Evolutionary conservation across 2,113 vertebrate species (phyloP).

Genomic region (Desmodus rotundus): DNA sequence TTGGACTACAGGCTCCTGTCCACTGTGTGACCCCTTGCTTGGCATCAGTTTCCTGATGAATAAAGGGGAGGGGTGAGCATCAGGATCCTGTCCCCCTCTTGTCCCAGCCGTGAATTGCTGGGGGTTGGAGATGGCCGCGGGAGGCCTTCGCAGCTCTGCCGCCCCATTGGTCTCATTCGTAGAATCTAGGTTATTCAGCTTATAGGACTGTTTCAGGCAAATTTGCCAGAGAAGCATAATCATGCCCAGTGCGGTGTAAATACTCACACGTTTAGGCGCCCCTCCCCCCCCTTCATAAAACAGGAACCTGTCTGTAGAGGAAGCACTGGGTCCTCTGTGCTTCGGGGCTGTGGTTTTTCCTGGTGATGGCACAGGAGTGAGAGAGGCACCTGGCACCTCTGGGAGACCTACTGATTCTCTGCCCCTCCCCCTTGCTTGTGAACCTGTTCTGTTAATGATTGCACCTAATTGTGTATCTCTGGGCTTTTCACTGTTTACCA

Average conservation of each 20-base stretch:
- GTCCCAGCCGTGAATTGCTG: not conserved
- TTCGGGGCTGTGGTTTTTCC: not conserved
- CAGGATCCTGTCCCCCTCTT: not conserved
- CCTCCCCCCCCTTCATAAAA: not conserved
- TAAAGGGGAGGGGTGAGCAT: not conserved
- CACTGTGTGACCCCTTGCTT: not conserved
- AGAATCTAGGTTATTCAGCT: not conserved
- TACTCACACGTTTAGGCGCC: not conserved
- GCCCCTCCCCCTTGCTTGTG: not conserved
- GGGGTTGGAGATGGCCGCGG: not conserved
- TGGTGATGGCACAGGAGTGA: not conserved
- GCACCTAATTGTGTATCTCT: slow-evolving; percentile 59
- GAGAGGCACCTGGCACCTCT: not conserved
- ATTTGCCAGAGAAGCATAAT: not conserved
- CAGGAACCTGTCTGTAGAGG: not conserved
- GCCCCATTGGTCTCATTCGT: not conserved
- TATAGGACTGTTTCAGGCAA: not conserved
- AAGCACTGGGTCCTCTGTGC: not conserved
- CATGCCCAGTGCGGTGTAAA: not conserved
- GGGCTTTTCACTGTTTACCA: slow-evolving; percentile 52
- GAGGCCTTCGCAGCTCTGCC: not conserved
- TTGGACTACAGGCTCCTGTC: not conserved
- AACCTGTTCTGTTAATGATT: slow-evolving; percentile 60
- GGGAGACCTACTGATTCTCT: not conserved
- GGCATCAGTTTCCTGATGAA: not conserved